phyloP scores from a whole-genome alignment of 2,888 invertebrate species.

The Drosophila pegasa region DNA sequence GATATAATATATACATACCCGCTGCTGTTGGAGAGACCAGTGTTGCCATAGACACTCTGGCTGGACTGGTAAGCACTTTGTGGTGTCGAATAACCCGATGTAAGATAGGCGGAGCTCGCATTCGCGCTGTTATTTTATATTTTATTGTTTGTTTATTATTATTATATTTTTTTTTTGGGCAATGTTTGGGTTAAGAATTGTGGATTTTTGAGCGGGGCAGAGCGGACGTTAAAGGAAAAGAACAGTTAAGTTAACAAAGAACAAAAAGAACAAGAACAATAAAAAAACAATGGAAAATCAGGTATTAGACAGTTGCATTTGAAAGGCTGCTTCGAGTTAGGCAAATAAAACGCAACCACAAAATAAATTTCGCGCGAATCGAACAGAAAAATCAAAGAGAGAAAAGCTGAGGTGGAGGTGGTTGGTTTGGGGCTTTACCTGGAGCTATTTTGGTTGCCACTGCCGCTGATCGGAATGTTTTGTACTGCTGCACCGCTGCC shows the following conservation, averaged over 20 bases:
- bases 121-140: constrained; percentile 81
- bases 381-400: not conserved
- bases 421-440: constrained; percentile 69
- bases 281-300: constrained; percentile 11
- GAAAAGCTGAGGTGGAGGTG: not conserved
- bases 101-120: constrained; percentile 85
- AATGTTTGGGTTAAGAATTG: constrained; percentile 28
- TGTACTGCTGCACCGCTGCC: constrained; percentile 80
- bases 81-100: constrained; percentile 85
- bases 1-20: constrained; percentile 82
- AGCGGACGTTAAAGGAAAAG: constrained; percentile 33
- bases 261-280: constrained; percentile 20
- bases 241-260: constrained; percentile 38
- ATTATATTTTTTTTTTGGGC: constrained; percentile 22
- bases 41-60: constrained; percentile 85
- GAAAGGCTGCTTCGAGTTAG: constrained; percentile 13
- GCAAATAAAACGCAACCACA: constrained; percentile 28
- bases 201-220: constrained; percentile 7
- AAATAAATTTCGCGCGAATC: constrained; percentile 11
- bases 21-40: constrained; percentile 84
- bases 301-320: constrained; percentile 17
- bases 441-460: constrained; percentile 82
- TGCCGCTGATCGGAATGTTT: constrained; percentile 85
- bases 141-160: not conserved
- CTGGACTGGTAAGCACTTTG: constrained; percentile 85